Conservation (phyloP, 2,113 vertebrate species). For the Plectropomus leopardus region DNA sequence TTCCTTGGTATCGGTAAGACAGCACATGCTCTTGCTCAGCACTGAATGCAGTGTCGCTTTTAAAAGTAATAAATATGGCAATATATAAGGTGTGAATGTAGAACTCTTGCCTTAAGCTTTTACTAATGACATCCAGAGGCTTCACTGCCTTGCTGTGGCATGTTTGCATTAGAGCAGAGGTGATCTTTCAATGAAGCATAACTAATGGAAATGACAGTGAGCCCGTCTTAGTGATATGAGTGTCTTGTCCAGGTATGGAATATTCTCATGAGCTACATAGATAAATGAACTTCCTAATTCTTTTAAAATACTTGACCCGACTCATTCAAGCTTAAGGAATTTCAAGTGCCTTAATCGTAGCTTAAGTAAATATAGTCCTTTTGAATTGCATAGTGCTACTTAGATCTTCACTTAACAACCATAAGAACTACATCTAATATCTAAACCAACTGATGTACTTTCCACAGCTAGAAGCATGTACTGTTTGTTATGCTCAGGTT, state of each 20-base stretch:
- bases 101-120: slow-evolving; percentile 34
- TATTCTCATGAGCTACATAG: background rate
- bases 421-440: no score
- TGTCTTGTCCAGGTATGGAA: background rate
- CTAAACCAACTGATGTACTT: slow-evolving; percentile 4
- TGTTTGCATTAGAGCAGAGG: slow-evolving; percentile 52
- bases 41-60: slow-evolving; percentile 72
- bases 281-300: slow-evolving; percentile 14
- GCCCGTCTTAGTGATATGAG: background rate
- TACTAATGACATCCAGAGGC: slow-evolving; percentile 51
- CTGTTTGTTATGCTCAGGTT: slow-evolving; percentile 1
- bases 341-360: slow-evolving; percentile 2
- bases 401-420: background rate
- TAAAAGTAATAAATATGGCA: slow-evolving; percentile 28
- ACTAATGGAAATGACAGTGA: slow-evolving; percentile 43
- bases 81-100: slow-evolving; percentile 29
- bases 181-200: slow-evolving; percentile 23
- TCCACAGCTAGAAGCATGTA: background rate
- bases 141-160: slow-evolving; percentile 57
- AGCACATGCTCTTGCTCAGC: slow-evolving; percentile 51
- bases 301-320: background rate
- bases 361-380: background rate
- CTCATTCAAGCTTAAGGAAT: background rate
- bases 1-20: slow-evolving; percentile 74
- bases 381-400: background rate